Conservation (phyloP, 37 sponge, comb jelly and placozoan genomes). For the Amphimedon queenslandica region DNA sequence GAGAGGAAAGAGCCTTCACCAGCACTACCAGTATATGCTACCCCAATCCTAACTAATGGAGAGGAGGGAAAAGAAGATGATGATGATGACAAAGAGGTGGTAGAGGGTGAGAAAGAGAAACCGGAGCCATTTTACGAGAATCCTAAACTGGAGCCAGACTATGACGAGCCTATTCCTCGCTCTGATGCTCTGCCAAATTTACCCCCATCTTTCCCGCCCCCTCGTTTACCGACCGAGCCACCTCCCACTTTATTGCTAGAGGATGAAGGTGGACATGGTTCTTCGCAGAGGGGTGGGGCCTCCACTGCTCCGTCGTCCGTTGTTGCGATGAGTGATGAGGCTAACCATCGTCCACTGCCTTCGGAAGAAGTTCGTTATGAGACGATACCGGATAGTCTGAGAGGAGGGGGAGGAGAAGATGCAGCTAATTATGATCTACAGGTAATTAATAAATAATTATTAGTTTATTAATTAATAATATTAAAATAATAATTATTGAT, state of each 20-base stretch:
- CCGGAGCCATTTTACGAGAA: background rate
- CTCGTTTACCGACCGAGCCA: no score
- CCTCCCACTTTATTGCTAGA: no score
- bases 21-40: background rate
- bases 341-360: background rate
- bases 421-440: background rate
- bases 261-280: no score
- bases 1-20: no score
- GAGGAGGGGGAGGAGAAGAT: background rate
- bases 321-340: no score
- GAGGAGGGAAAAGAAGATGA: constrained; percentile 9
- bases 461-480: background rate
- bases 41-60: background rate
- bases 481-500: no score
- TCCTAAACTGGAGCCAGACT: background rate
- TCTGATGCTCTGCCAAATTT: no score
- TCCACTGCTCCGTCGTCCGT: no score
- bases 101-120: constrained; percentile 5
- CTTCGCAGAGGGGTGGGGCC: no score
- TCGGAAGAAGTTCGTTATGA: no score
- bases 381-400: no score
- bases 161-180: background rate
- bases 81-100: background rate
- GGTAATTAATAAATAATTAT: background rate
- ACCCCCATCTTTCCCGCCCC: no score